Percentiles rank a stretch among this genome's conserved stretches.
Evolutionary conservation across 2,888 invertebrate genomes (phyloP).

Genomic region (Labia minor): DNA sequence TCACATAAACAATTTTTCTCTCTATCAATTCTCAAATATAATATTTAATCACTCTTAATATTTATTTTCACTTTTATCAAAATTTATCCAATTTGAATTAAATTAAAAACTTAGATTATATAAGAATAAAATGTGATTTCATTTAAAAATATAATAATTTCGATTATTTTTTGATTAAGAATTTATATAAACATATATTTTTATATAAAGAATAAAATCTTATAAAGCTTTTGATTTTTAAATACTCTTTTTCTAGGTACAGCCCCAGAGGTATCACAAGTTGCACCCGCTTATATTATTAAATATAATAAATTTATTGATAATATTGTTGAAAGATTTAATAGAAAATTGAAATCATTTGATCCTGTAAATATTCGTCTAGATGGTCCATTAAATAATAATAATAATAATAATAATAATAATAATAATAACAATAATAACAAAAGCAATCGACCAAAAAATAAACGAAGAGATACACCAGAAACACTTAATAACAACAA

Average conservation of each 20-base stretch:
- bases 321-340: constrained; percentile 69
- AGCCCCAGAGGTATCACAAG: background rate
- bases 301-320: constrained; percentile 81
- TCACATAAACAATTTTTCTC: too few relatives aligned
- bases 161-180: too few relatives aligned
- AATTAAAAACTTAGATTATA: too few relatives aligned
- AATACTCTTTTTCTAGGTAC: background rate
- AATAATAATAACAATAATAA: constrained; percentile 37
- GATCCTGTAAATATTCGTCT: constrained; percentile 74
- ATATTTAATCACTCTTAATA: too few relatives aligned
- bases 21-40: too few relatives aligned
- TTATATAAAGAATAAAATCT: too few relatives aligned
- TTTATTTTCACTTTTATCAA: too few relatives aligned
- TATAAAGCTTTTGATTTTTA: too few relatives aligned
- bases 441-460: constrained; percentile 32
- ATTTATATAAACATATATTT: too few relatives aligned
- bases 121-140: too few relatives aligned
- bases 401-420: constrained; percentile 41
- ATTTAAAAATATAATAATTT: too few relatives aligned
- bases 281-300: constrained; percentile 62
- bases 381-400: constrained; percentile 38
- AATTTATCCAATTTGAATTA: too few relatives aligned
- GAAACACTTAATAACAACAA: constrained; percentile 21
- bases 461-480: constrained; percentile 19
- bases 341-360: constrained; percentile 67